A percentile compares a stretch with the other conserved stretches of the same genome.
phyloP scores from a whole-genome alignment of 2,888 invertebrate species.

The Megaustenia siamemsis region DNA sequence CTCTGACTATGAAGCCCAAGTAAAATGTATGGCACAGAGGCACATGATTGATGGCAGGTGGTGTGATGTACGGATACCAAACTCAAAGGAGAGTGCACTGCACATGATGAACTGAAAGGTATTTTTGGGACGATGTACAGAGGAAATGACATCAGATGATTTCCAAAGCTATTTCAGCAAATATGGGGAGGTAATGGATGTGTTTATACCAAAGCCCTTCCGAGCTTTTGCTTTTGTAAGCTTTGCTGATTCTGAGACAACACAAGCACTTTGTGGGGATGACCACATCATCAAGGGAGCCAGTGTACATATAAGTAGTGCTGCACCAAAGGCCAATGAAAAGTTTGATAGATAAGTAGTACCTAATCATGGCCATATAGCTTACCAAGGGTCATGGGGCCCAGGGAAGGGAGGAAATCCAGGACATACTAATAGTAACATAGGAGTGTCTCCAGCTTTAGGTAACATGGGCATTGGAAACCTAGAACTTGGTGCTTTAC shows the following conservation, averaged over 20 bases:
- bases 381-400: constrained; percentile 62
- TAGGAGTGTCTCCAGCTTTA: constrained; percentile 56
- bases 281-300: constrained; percentile 96
- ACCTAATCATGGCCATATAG: constrained; percentile 74
- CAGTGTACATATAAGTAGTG: constrained; percentile 82
- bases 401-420: constrained; percentile 55
- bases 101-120: constrained; percentile 86
- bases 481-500: constrained; percentile 86
- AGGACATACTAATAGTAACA: constrained; percentile 56
- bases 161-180: constrained; percentile 90
- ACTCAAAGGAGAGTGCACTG: constrained; percentile 86
- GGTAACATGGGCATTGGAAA: constrained; percentile 73
- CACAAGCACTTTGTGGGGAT: constrained; percentile 93
- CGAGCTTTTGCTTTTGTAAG: constrained; percentile 88
- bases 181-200: constrained; percentile 96
- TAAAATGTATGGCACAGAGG: constrained; percentile 94
- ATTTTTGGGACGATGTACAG: constrained; percentile 95
- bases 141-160: constrained; percentile 94
- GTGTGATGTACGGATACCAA: constrained; percentile 99
- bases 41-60: constrained; percentile 98
- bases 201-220: constrained; percentile 97
- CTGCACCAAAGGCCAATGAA: constrained; percentile 78
- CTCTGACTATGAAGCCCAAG: constrained; percentile 96
- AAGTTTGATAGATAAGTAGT: constrained; percentile 57
- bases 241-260: constrained; percentile 93